Evolutionary conservation across 2,888 invertebrate genomes (phyloP).

Genomic region (Drosophila pseudotalamancana): DNA sequence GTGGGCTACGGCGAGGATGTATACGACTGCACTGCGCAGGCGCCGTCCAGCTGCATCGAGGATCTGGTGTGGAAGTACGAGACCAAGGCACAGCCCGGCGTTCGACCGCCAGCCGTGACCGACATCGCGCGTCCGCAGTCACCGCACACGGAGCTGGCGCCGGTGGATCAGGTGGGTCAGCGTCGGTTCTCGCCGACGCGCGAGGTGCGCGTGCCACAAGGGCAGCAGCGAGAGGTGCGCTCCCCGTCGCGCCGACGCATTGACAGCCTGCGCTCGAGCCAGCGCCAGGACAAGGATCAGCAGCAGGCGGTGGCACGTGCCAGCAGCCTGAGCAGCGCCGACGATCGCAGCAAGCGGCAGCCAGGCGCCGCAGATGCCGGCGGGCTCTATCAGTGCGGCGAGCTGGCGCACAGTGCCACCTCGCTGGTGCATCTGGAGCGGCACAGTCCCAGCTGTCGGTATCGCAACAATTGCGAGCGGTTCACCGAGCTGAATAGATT

Average conservation of each 20-base stretch:
- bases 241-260: slow-evolving; percentile 89
- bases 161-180: slow-evolving; percentile 1
- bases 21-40: slow-evolving; percentile 58
- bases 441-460: slow-evolving; percentile 82
- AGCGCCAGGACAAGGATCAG: slow-evolving; percentile 57
- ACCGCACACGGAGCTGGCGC: slow-evolving; percentile 35
- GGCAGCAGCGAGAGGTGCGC: slow-evolving; percentile 82
- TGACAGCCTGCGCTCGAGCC: slow-evolving; percentile 83
- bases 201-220: slow-evolving; percentile 84
- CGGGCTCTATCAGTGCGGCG: slow-evolving; percentile 78
- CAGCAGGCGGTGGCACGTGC: slow-evolving; percentile 85
- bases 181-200: slow-evolving; percentile 81
- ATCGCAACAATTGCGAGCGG: slow-evolving; percentile 88
- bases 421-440: slow-evolving; percentile 85
- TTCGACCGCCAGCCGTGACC: slow-evolving; percentile 17
- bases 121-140: slow-evolving; percentile 67
- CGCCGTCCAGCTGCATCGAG: slow-evolving; percentile 83
- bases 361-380: slow-evolving; percentile 7
- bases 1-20: slow-evolving; percentile 42
- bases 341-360: slow-evolving; percentile 80
- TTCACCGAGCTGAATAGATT: slow-evolving; percentile 94
- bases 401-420: slow-evolving; percentile 81
- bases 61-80: slow-evolving; percentile 83
- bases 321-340: slow-evolving; percentile 88
- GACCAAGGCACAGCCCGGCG: slow-evolving; percentile 34